Base-by-base conservation (phyloP, 2,797 vertebrate genomes). In the Enteromius viviparus region DNA sequence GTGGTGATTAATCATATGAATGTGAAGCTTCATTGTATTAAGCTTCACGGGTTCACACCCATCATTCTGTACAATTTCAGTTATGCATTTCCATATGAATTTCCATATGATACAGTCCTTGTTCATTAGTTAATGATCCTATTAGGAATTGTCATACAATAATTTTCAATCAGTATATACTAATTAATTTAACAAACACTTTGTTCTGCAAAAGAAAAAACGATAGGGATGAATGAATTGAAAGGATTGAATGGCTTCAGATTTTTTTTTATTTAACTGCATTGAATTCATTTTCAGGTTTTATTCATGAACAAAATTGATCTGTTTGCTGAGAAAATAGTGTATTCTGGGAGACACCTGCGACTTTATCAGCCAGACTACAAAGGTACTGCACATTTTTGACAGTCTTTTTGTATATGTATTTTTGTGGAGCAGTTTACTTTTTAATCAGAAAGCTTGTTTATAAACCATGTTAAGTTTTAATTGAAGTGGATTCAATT, bases 231-330 rank as follows among this genome's bases (percentile, higher is more conserved):
- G 23, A 78, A 7, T 29, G 5, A 23, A 23, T 11, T 23, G 3
- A 58, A 58, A 42, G 12, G 2, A 32, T n/a, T 26, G 9, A 26
- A 29, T 21, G 62, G 76, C n/a, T 26, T 42, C 10, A 32, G 40
- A 19, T 77, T 37, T 40, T 45, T 62, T 77, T 26, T 37, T 23
- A 1, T 68, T 71, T 3, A 21, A 49, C 42, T 70, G 6, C 40
- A 17, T 42, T 32, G 3, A 5, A 68, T 4, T 34, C 0, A 21
- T 12, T 47, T 69, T 32, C 85, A 95, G 94, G 92, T 94, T 90
- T 89, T 95, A 65, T 92, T 94, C 12, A 91, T 95, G 91, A 95
- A 95, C 86, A 95, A 95, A 93, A 91, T 88, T 0, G 94, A 95
- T 87, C 91, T 95, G 84, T 94, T 95, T 88, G 86, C 62, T 83